Evolutionary conservation across 1,140 invertebrate species (phyloP), one percentile per base, ranked within the genome.

Genomic region (Aporrectodea caliginosa): DNA sequence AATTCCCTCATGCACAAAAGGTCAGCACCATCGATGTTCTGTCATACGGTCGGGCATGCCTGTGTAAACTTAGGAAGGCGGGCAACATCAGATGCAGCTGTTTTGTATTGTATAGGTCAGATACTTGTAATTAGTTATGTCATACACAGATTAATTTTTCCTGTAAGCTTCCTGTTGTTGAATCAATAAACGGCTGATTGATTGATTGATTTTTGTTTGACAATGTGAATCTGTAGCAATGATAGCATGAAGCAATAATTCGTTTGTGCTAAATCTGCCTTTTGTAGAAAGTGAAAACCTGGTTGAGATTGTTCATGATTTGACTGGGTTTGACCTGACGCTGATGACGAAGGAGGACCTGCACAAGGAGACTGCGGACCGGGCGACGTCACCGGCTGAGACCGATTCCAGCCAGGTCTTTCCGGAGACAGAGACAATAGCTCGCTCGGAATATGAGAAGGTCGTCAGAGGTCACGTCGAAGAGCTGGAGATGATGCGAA

Each of bases 301-400:
- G 1, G 83, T 82, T 73, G 85, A 86, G 22, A 80, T 88, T 1
- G 83, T 88, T 30, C 84, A 83, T 82, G 86, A 87, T 69, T 29
- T 86, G 79, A 86, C 86, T 76, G 87, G 87, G n/a, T 83, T 87
- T 78, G 85, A 88, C 75, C 77, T 87, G 14, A 82, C 75, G 35
- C 82, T 82, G 35, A 84, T 84, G 58, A 83, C 81, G 0, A 85
- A 86, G 80, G 85, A 85, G 73, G 85, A 87, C 69, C 80, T 87
- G 1, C 82, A 84, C 68, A 84, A 83, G 75, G 85, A 86, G 29
- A 83, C 73, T 12, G 43, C 79, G 6, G 86, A 87, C 35, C 75
- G 81, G 16, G 83, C 83, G 16, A 78, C 82, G 2, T 87, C 86
- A 32, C 84, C 81, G 12, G 80, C 83, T 32, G 73, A 69, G n/a